Base-by-base conservation (phyloP, 2,797 vertebrate genomes). In the Mastacembelus armatus region DNA sequence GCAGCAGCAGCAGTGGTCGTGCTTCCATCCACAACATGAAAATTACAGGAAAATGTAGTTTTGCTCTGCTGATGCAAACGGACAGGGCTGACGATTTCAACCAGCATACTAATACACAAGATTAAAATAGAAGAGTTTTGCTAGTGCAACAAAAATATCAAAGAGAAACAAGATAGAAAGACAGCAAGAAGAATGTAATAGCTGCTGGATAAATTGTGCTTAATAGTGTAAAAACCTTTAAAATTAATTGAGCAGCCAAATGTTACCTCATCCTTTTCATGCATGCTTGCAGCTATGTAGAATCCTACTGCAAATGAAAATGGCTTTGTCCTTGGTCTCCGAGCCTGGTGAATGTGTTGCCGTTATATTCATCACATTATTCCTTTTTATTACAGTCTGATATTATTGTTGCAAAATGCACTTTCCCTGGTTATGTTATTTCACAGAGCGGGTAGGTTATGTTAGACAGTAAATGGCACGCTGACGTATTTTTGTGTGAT, bases 231-330 rank as follows among this genome's bases (percentile, higher is more conserved):
- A 88, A 89, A 89, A 85, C 67, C 80, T 81, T 80, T 77, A 72
- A 88, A 92, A 88, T 85, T 71, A 90, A 91, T 85, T 84, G 80
- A 84, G 87, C 80, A 83, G 81, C 66, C 59, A 84, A 88, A 89
- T 82, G 71, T 85, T 85, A 69, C 85, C 81, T 71, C 74, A 81
- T 84, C 76, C 61, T 48, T 62, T 74, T 65, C 60, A 29, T 81
- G 77, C 62, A 43, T 80, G 82, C 86, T 87, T 15, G 62, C 80
- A 81, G 80, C 72, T 32, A 61, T 21, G 58, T 51, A 72, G 64
- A 78, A 66, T 65, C 66, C 24, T n/a, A 29, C 62, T 52, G 69
- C 65, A 74, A 75, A 77, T 74, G 65, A 65, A 80, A 77, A 83
- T 38, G 22, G 55, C 48, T 76, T 77, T 57, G 56, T 77, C 76